Conservation (phyloP, 2,888 invertebrate species). For the Ametastegia equiseti region DNA sequence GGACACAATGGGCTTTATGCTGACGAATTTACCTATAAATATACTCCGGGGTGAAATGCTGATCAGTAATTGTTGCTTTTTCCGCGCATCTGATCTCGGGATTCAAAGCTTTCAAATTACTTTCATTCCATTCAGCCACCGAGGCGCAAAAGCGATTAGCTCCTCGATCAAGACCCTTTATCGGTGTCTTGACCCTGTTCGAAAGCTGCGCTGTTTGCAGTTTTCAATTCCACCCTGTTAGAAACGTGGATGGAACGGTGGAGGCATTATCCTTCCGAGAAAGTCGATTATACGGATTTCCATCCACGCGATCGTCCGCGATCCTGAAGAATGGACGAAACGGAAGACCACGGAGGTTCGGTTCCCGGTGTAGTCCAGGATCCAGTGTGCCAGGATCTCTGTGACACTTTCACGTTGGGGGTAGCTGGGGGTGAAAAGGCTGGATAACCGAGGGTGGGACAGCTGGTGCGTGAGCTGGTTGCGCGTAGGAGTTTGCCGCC, state of each 20-base stretch:
- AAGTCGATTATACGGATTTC: neutral
- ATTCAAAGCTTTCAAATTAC: no score
- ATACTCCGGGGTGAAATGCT: neutral
- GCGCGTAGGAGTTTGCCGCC: slow-evolving; percentile 70
- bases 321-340: neutral
- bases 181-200: neutral
- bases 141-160: no score
- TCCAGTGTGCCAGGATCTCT: slow-evolving; percentile 1
- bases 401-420: neutral
- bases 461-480: slow-evolving; percentile 69
- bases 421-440: slow-evolving; percentile 23
- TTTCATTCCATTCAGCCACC: neutral
- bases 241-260: neutral
- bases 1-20: neutral
- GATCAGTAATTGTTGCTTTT: no score
- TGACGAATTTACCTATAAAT: slow-evolving; percentile 7
- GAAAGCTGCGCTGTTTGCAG: neutral
- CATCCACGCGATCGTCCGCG: neutral
- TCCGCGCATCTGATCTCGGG: neutral
- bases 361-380: neutral
- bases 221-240: neutral
- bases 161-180: neutral
- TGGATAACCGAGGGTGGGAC: slow-evolving; percentile 55
- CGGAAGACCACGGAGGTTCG: neutral
- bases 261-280: neutral